Percentiles rank a stretch among this genome's conserved stretches.
Conservation (phyloP, 2,113 vertebrate species). For the Phyllostomus discolor region DNA sequence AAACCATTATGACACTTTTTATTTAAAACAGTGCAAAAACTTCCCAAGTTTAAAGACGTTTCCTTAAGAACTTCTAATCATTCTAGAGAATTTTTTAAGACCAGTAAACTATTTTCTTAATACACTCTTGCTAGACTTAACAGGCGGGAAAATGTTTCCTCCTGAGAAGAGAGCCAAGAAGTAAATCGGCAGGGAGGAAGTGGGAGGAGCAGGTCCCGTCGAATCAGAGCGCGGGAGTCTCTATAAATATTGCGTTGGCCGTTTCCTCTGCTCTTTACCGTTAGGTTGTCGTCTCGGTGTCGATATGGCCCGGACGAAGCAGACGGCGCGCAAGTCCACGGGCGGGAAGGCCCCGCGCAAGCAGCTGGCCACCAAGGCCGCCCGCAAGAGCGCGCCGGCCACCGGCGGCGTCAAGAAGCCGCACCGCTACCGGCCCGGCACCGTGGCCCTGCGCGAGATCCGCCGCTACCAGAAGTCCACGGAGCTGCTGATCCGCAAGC, state of each 20-base stretch:
- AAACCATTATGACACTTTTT: background rate
- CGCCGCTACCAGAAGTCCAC: too few relatives aligned
- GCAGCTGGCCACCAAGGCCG: background rate
- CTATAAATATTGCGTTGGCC: background rate
- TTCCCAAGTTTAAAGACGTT: background rate
- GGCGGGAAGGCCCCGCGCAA: background rate
- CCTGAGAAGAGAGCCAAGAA: background rate
- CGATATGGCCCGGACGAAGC: constrained; percentile 27
- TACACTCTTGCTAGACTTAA: too few relatives aligned
- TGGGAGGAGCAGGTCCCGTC: background rate
- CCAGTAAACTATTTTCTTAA: background rate
- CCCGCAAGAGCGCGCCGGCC: background rate
- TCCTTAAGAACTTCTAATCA: too few relatives aligned
- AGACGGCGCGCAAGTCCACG: constrained; percentile 87
- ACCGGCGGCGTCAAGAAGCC: background rate
- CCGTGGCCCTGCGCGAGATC: background rate
- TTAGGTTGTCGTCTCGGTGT: rapidly evolving
- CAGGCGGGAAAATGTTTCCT: background rate
- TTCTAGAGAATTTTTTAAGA: background rate
- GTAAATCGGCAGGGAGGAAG: background rate
- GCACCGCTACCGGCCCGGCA: background rate
- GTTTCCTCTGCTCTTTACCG: rapidly evolving
- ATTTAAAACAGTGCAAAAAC: background rate
- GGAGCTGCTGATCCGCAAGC: too few relatives aligned
- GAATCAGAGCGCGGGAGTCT: background rate